A percentile compares a stretch with the other conserved stretches of the same genome.
These are phyloP conservation scores for Netelia melanura DNA, from an alignment of 2,888 invertebrate genomes.

Conservation along the genomic window DNA sequence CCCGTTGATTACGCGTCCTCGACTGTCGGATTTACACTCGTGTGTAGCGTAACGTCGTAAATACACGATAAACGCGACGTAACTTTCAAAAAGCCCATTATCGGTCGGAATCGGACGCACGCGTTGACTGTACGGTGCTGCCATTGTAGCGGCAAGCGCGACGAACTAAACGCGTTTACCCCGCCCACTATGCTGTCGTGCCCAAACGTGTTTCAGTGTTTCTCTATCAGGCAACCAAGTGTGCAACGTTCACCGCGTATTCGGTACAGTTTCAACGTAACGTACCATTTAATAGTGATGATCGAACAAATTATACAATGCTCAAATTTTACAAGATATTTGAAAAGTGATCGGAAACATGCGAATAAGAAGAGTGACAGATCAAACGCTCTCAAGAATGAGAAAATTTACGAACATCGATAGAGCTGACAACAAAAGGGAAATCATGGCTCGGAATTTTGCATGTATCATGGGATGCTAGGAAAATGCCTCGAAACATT, in stretches of 20 bases:
- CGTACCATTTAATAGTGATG: not conserved
- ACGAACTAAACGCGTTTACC: constrained; percentile 38
- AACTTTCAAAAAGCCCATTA: constrained; percentile 75
- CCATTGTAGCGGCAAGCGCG: constrained; percentile 71
- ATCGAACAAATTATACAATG: not conserved
- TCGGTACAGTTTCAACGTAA: not conserved
- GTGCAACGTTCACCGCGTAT: not conserved
- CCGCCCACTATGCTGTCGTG: constrained; percentile 51
- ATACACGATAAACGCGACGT: constrained; percentile 68
- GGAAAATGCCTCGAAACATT: not conserved
- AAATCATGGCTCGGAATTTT: not conserved
- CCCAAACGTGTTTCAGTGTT: constrained; percentile 33
- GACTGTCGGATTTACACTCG: constrained; percentile 47
- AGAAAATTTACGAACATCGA: not conserved
- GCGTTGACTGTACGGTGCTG: constrained; percentile 69
- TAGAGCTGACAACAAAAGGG: not conserved
- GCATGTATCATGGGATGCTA: not conserved
- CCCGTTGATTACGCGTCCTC: constrained; percentile 32
- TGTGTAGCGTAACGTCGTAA: constrained; percentile 65
- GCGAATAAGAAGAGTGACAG: not conserved
- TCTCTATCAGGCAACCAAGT: constrained; percentile 1
- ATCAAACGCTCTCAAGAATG: not conserved
- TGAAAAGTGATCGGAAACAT: not conserved
- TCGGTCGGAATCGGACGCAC: constrained; percentile 67
- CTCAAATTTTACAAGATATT: not conserved